Conservation (phyloP, 2,113 vertebrate genomes). For the Gallinago paraguaiae region DNA sequence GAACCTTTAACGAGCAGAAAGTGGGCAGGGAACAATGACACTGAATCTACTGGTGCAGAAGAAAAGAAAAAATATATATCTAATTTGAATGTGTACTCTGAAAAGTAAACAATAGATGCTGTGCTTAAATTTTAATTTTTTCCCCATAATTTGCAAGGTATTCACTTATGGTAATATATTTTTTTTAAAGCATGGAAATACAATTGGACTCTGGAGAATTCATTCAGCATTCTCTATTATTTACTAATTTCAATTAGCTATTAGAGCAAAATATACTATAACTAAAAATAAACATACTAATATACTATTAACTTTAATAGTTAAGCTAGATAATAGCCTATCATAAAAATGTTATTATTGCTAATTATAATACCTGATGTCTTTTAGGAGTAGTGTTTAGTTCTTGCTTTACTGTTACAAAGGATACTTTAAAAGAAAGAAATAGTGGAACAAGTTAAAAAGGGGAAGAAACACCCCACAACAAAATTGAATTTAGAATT, state of each 20-base stretch:
- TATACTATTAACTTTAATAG: not conserved
- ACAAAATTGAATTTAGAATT: not conserved
- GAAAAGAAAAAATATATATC: not conserved
- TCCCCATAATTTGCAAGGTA: not conserved
- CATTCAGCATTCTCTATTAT: not conserved
- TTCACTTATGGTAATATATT: not conserved
- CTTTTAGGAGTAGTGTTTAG: not conserved
- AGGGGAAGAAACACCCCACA: not conserved
- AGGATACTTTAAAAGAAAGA: not conserved
- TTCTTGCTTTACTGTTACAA: not conserved
- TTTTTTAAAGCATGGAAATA: not conserved
- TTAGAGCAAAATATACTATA: not conserved
- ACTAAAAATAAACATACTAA: too few relatives aligned
- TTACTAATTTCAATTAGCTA: not conserved
- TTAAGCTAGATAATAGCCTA: not conserved
- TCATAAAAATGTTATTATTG: not conserved
- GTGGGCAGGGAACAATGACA: rapidly evolving
- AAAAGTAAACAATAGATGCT: not conserved
- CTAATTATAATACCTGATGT: not conserved
- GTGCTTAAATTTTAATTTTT: not conserved
- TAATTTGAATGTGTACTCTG: not conserved
- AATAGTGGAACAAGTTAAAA: not conserved
- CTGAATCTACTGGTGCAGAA: not conserved
- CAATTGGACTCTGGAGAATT: not conserved
- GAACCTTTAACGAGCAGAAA: not conserved